Conservation (phyloP, 2,113 vertebrate species). For the Manacus vitellinus region DNA sequence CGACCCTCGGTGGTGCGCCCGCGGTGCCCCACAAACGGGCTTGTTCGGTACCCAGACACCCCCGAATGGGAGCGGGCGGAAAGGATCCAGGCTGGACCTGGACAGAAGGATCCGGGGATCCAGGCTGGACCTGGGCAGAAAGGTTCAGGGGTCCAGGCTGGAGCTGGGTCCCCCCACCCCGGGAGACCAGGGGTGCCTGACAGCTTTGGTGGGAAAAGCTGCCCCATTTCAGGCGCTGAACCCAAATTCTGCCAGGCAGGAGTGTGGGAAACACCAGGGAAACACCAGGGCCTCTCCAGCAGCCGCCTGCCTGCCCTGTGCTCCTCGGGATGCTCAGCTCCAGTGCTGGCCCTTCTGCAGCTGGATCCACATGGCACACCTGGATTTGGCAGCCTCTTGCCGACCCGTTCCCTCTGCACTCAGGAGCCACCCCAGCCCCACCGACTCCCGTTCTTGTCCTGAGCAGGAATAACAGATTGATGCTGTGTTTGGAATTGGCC, state of each 20-base stretch:
- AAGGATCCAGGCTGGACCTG: too few relatives aligned
- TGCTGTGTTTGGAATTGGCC: neutral
- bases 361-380: neutral
- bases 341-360: neutral
- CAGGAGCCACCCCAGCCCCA: neutral
- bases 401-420: neutral
- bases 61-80: neutral
- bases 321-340: rapidly evolving
- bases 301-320: rapidly evolving
- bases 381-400: neutral
- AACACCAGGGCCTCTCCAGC: neutral
- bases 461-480: neutral
- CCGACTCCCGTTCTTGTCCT: rapidly evolving
- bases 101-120: too few relatives aligned
- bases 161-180: rapidly evolving
- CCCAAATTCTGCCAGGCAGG: neutral
- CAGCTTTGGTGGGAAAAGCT: neutral
- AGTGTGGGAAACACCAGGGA: rapidly evolving
- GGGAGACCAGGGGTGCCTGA: rapidly evolving
- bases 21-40: rapidly evolving
- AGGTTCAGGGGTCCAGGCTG: too few relatives aligned
- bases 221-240: neutral
- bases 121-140: neutral
- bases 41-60: rapidly evolving
- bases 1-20: neutral